Base-by-base conservation (phyloP, 2,797 vertebrate species). In the Heteromormyrus szaboi region DNA sequence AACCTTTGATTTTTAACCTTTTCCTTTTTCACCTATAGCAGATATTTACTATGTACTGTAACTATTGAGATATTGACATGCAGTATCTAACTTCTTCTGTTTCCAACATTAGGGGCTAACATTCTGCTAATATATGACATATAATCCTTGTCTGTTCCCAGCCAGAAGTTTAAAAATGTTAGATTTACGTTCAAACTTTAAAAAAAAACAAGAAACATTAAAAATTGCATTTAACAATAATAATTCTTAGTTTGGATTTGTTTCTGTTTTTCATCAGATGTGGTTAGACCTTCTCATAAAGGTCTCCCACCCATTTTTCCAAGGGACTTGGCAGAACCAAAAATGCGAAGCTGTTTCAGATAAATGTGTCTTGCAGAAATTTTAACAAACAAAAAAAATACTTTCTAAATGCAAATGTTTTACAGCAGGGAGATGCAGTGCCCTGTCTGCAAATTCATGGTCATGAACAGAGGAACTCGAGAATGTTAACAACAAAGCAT, bases 401-500 rank as follows among this genome's bases (percentile, higher is more conserved):
- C 17, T 79, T 44, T 44, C 37, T 79, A 79, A 79, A 79, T 44
- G 7, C 33, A 17, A 72, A 72, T 85, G 72, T 89, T 90, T 65
- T 89, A 88, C 19, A 5, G 25, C 46, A 2, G 48, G 88, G 86
- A 83, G 79, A 59, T 87, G n/a, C n/a, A 93, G 91, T 92, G 22
- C 88, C 89, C 90, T 88, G 91, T 88, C 90, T 84, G 90, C 93
- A 92, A 91, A 93, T 92, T 92, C 92, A 90, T 91, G 91, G 92
- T 91, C 85, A 51, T 29, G 89, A 89, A 90, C 53, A 54, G 33
- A 17, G 56, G 87, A 8, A 8, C 19, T 8, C n/a, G 4, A 8
- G n/a, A 7, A 56, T 37, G 53, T 59, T 54, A 44, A 44, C 12
- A 56, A 44, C 22, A n/a, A 44, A 37, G 29, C 2, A 0, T 56